phyloP scores from a whole-genome alignment of 2,888 invertebrate genomes.

The Maniola hyperantus region DNA sequence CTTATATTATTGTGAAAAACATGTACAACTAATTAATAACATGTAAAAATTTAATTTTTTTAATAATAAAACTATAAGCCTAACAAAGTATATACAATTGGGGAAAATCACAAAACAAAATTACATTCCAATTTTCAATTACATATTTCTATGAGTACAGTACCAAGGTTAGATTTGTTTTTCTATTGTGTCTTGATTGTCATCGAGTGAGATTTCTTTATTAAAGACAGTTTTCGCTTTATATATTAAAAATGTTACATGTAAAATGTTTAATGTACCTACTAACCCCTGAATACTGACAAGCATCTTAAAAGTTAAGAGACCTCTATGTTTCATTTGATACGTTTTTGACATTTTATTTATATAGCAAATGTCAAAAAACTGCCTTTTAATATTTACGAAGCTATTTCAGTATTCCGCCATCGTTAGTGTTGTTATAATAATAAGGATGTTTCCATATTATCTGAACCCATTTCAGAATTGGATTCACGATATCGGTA shows the following conservation, averaged over 20 bases:
- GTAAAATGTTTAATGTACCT: background rate
- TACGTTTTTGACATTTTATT: no score
- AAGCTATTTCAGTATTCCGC: background rate
- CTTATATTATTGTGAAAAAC: no score
- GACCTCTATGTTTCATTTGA: background rate
- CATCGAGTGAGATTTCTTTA: background rate
- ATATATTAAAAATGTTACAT: background rate
- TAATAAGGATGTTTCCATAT: background rate
- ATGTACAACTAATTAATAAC: no score
- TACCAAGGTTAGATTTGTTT: constrained; percentile 13
- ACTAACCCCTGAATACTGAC: background rate
- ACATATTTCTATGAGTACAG: background rate
- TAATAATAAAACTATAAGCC: no score
- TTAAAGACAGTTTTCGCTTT: background rate
- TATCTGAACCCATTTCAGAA: background rate
- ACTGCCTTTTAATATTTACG: background rate
- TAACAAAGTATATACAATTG: no score
- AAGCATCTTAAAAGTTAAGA: background rate
- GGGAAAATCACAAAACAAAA: no score
- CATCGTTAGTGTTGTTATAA: background rate
- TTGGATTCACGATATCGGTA: no score
- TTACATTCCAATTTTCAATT: background rate
- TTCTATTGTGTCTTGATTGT: background rate
- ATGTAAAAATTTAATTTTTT: no score
- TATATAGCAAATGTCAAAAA: no score